Base-by-base conservation (phyloP, 2,113 vertebrate genomes). In the Lonchura striata region DNA sequence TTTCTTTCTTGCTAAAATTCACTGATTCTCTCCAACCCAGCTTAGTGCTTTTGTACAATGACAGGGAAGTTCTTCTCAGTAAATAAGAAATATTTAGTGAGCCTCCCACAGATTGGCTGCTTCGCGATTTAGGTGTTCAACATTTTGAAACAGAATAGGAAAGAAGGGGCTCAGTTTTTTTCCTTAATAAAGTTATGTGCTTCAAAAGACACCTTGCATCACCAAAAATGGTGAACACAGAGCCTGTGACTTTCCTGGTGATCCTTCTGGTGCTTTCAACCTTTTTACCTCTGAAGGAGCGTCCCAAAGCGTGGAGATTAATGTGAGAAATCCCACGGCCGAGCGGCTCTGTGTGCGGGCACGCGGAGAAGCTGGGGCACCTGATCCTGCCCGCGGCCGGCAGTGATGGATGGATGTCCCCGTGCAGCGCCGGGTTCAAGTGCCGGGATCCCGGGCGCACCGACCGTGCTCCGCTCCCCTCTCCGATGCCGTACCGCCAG, bases 381-480 rank as follows among this genome's bases (percentile, higher is more conserved):
- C 94, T 94, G 92, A 68, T 94, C 21, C 70, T 70, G 72, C 90
- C 91, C 5, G 20, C 28, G 16, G 42, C 39, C 15, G 83, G 57
- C 77, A 23, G 7, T 94, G 94, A 96, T 84, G 94, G 95, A 93
- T 96, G 91, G 95, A 85, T 88, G 94, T 82, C 76, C 78, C 88
- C 0, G 3, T 17, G 69, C 90, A 89, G 88, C 11, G 20, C 81
- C 5, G 77, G 77, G 89, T 94, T 95, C 94, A 86, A 96, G 93
- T 14, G 80, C 94, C 44, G 81, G 53, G 68, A 74, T 86, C 92
- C 66, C 83, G 31, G 68, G 68, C 6, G 16, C 87, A 77, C 84
- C 53, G 52, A 9, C 44, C 22, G 7, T 7, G 50, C 57, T 2
- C 30, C 10, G 41, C 85, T 90, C 91, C 57, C 31, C 83, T 59